These are phyloP conservation scores for Peromyscus aztecus DNA, from an alignment of 2,797 vertebrate genomes.

Conservation along the genomic window DNA sequence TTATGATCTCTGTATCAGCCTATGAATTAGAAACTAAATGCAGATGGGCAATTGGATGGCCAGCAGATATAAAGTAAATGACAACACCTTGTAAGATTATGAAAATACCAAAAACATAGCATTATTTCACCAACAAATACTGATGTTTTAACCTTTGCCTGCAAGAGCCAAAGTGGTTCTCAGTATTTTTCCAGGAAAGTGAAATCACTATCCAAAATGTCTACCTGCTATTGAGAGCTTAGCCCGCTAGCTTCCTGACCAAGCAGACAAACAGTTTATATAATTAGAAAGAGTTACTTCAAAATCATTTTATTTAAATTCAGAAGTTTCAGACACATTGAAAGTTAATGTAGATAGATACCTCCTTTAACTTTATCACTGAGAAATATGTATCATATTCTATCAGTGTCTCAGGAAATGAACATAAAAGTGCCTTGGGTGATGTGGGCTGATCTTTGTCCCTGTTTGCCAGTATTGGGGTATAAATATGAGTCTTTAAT, in stretches of 20 bases:
- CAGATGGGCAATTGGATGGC: background rate
- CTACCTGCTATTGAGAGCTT: background rate
- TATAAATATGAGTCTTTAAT: background rate
- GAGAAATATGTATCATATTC: background rate
- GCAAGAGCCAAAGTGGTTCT: background rate
- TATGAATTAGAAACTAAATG: background rate
- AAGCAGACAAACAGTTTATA: background rate
- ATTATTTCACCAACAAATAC: background rate
- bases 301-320: constrained; percentile 12
- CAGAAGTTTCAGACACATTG: constrained; percentile 10
- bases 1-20: background rate
- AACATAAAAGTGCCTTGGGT: background rate
- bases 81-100: background rate
- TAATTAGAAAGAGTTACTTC: background rate
- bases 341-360: constrained; percentile 3
- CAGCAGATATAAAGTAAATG: background rate
- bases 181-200: background rate
- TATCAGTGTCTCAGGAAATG: background rate
- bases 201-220: constrained; percentile 30
- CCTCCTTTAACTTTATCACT: background rate
- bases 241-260: background rate
- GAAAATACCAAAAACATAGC: background rate
- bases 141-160: background rate
- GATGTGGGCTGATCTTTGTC: background rate
- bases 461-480: background rate